Evolutionary conservation across 2,888 invertebrate genomes (phyloP).

Genomic region (Anthophora plumipes): DNA sequence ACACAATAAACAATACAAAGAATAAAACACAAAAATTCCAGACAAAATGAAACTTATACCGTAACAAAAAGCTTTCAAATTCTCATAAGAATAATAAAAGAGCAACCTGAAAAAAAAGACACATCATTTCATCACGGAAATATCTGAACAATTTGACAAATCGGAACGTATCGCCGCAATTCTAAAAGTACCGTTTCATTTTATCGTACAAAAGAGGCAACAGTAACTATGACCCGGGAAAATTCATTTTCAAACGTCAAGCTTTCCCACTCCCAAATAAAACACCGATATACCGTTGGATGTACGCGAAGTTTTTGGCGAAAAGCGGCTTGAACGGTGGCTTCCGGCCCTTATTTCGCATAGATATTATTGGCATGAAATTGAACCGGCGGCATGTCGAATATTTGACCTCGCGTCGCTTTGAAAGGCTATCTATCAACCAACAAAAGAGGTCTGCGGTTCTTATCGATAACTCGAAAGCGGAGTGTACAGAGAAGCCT

Average conservation of each 20-base stretch:
- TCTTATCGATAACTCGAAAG: slow-evolving; percentile 79
- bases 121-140: too few species aligned
- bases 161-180: background rate
- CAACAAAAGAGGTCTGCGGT: slow-evolving; percentile 75
- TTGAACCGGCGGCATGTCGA: slow-evolving; percentile 74
- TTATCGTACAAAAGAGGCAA: background rate
- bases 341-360: slow-evolving; percentile 54
- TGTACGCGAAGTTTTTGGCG: slow-evolving; percentile 14
- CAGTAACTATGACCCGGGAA: background rate
- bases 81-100: too few species aligned
- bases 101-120: too few species aligned
- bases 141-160: too few species aligned
- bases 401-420: slow-evolving; percentile 75
- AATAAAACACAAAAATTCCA: too few species aligned
- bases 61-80: too few species aligned
- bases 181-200: background rate
- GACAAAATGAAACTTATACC: too few species aligned
- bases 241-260: slow-evolving; percentile 6
- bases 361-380: slow-evolving; percentile 77
- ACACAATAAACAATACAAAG: too few species aligned
- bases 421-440: slow-evolving; percentile 78
- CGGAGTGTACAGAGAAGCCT: slow-evolving; percentile 66
- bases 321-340: slow-evolving; percentile 26
- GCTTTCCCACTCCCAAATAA: background rate
- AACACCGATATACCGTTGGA: too few species aligned